A percentile compares a stretch with the other conserved stretches of the same genome.
Evolutionary conservation across 2,888 invertebrate genomes (phyloP).

Genomic region (Copidosoma aretas): DNA sequence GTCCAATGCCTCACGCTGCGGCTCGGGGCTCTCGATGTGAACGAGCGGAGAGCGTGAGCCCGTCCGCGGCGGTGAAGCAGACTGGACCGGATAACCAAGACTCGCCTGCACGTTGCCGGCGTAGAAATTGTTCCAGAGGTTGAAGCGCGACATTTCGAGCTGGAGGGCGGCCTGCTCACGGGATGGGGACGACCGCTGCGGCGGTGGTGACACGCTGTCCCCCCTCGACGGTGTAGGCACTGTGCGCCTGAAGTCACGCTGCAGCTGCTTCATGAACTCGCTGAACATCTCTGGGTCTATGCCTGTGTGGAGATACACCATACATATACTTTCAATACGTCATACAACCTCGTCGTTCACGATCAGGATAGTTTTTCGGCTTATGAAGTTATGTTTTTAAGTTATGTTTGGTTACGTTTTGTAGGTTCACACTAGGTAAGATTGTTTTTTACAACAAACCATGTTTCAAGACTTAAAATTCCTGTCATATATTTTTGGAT

Average conservation of each 20-base stretch:
- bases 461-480: too few relatives aligned
- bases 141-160: constrained; percentile 77
- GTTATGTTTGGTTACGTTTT: too few relatives aligned
- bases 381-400: too few relatives aligned
- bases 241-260: constrained; percentile 62
- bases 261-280: constrained; percentile 70
- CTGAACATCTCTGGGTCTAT: neutral
- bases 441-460: too few relatives aligned
- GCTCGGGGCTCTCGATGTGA: constrained; percentile 62
- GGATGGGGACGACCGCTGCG: constrained; percentile 19
- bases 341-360: too few relatives aligned
- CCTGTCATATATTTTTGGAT: too few relatives aligned
- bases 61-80: constrained; percentile 60
- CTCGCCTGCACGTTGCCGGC: constrained; percentile 66
- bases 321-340: neutral
- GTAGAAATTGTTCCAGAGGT: constrained; percentile 77
- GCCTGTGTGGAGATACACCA: neutral
- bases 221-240: constrained; percentile 60
- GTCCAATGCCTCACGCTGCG: constrained; percentile 84
- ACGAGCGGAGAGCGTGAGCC: constrained; percentile 62
- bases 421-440: too few relatives aligned
- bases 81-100: constrained; percentile 53
- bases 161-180: constrained; percentile 63
- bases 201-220: constrained; percentile 53
- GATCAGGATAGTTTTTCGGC: too few relatives aligned